Evolutionary conservation across 2,888 invertebrate genomes (phyloP).

Genomic region (Netelia virgata): DNA sequence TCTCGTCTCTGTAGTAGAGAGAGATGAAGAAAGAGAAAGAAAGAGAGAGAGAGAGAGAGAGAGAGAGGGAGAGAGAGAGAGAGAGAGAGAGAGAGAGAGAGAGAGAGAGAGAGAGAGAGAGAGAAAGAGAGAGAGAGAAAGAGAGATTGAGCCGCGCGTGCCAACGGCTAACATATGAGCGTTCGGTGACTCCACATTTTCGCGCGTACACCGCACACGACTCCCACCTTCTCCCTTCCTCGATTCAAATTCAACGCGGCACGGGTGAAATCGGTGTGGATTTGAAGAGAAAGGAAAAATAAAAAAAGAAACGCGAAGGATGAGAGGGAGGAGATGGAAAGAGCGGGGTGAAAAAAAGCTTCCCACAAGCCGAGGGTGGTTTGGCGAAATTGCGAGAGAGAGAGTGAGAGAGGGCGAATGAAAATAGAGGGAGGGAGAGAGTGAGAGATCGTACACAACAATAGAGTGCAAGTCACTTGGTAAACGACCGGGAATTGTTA

Average conservation of each 20-base stretch:
- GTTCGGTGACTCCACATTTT: conserved; percentile 83
- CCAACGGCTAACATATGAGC: conserved; percentile 84
- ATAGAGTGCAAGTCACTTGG: conserved; percentile 84
- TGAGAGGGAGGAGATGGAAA: conserved; percentile 60
- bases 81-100: no score
- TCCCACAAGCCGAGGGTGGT: conserved; percentile 57
- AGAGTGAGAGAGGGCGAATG: conserved; percentile 36
- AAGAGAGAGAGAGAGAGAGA: conserved; percentile 56
- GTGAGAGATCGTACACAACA: conserved; percentile 78
- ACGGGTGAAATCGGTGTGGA: conserved; percentile 82
- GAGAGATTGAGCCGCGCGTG: conserved; percentile 73
- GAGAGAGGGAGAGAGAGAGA: conserved; percentile 28
- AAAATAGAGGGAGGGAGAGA: conserved; percentile 67
- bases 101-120: conserved; percentile 1
- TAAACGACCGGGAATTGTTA: conserved; percentile 84
- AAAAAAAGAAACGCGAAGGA: conserved; percentile 49
- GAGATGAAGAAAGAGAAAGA: conserved; percentile 58
- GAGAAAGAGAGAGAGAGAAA: conserved; percentile 43
- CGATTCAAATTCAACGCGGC: conserved; percentile 83
- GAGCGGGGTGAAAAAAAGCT: conserved; percentile 54
- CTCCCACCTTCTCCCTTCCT: conserved; percentile 64
- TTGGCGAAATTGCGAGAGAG: conserved; percentile 58
- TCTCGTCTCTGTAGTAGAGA: conserved; percentile 14
- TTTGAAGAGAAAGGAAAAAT: conserved; percentile 79
- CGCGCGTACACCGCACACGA: conserved; percentile 66